Conservation (phyloP, 2,113 vertebrate genomes). For the Paradoxurus hermaphroditus region DNA sequence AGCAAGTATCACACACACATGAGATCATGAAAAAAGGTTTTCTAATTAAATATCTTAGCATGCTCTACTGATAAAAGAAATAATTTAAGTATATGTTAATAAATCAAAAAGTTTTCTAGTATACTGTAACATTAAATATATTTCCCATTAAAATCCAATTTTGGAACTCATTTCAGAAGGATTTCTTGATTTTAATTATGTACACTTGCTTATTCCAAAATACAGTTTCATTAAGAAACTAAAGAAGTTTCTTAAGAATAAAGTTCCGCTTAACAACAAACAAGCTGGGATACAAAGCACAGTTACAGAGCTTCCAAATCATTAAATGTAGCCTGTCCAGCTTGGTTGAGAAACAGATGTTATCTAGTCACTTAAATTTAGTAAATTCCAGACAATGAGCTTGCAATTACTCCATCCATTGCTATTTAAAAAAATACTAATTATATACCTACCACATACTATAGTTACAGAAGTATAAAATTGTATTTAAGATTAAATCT, state of each 20-base stretch:
- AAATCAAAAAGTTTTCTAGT: background rate
- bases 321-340: background rate
- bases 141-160: constrained; percentile 44
- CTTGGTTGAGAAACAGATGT: background rate
- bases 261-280: constrained; percentile 36
- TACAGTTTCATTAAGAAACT: constrained; percentile 7
- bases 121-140: background rate
- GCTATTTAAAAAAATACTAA: background rate
- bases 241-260: background rate
- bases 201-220: constrained; percentile 12
- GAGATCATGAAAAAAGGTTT: constrained; percentile 14
- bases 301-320: background rate
- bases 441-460: background rate
- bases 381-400: constrained; percentile 29
- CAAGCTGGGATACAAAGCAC: background rate
- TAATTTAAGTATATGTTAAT: background rate
- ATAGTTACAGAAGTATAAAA: background rate
- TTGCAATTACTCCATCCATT: background rate
- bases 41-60: background rate
- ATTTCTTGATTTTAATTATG: constrained; percentile 19
- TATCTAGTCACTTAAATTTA: background rate
- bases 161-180: constrained; percentile 16
- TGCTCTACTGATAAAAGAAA: background rate
- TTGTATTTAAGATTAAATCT: constrained; percentile 7
- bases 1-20: constrained; percentile 26